Percentiles rank a stretch among this genome's conserved stretches.
phyloP scores from a whole-genome alignment of 2,888 invertebrate genomes.

The Masnerella sp. region DNA sequence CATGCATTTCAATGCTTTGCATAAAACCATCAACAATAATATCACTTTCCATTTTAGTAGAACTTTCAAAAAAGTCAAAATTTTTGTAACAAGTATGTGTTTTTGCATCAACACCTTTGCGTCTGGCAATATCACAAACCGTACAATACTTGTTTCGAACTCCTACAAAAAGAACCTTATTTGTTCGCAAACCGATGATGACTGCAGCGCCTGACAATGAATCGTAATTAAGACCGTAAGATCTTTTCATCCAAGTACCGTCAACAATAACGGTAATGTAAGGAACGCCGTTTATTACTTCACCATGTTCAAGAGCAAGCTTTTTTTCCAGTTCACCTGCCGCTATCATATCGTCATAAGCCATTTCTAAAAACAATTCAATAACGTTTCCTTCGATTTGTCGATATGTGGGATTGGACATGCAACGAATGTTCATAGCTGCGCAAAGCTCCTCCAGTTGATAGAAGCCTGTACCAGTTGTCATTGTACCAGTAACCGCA shows the following conservation, averaged over 20 bases:
- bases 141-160: constrained; percentile 64
- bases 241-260: too few relatives aligned
- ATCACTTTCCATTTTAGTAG: constrained; percentile 63
- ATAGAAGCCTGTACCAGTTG: too few relatives aligned
- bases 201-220: constrained; percentile 40
- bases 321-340: background rate
- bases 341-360: background rate
- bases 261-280: too few relatives aligned
- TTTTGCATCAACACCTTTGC: constrained; percentile 24
- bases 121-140: constrained; percentile 58
- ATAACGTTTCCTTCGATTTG: too few relatives aligned
- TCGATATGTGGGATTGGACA: background rate
- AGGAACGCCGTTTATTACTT: too few relatives aligned
- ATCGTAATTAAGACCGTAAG: constrained; percentile 36
- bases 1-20: constrained; percentile 29
- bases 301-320: background rate
- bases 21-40: constrained; percentile 57
- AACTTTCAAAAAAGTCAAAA: constrained; percentile 61
- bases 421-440: too few relatives aligned
- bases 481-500: too few relatives aligned
- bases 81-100: constrained; percentile 65
- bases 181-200: constrained; percentile 46
- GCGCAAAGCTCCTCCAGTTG: too few relatives aligned
- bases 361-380: background rate
- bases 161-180: too few relatives aligned